Evolutionary conservation across 2,797 vertebrate species (phyloP), one percentile per base, ranked within the genome.

Genomic region (Tragelaphus oryx): DNA sequence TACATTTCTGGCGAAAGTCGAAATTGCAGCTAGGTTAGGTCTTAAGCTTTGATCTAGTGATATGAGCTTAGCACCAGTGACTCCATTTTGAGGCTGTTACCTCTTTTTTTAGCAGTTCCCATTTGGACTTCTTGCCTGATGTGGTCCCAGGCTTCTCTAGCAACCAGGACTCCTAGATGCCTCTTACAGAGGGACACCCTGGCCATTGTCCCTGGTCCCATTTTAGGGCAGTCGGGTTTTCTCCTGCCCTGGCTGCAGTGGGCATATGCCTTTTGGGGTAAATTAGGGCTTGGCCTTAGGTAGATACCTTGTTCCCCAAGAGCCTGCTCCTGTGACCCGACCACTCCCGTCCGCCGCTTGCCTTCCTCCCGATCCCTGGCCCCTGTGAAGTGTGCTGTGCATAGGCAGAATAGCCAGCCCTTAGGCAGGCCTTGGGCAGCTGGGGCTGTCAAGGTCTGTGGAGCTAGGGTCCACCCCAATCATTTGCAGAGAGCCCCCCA

Each of bases 291-390:
- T 79, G 30, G 76, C n/a, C 11, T 24, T 12, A 30, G 30, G 48
- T 44, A 24, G 37, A 44, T 1, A 24, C 11, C 20, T 71, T 71
- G 11, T 78, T 48, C 26, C 26, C 44, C 26, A 76, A 48, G 26
- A 76, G 44, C 74, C 74, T 76, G 16, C 26, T 26, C 44, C 26
- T 76, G 26, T 48, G 44, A 76, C 4, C 44, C 2, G 8, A 28
- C 26, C 74, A 30, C 8, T 10, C 44, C 44, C 0, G 0, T 44
- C 44, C 1, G 0, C 14, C 44, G 8, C 14, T 76, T 48, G 26
- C 26, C 14, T 28, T 76, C 44, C 30, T 48, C 44, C 26, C 0
- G 2, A 30, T 18, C 74, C 28, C 44, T 76, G 74, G 14, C 44
- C 30, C 74, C 44, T 30, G 30, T 46, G 16, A 76, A 33, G 6